phyloP scores from a whole-genome alignment of 2,888 invertebrate genomes.

The Andrena hattorfiana region DNA sequence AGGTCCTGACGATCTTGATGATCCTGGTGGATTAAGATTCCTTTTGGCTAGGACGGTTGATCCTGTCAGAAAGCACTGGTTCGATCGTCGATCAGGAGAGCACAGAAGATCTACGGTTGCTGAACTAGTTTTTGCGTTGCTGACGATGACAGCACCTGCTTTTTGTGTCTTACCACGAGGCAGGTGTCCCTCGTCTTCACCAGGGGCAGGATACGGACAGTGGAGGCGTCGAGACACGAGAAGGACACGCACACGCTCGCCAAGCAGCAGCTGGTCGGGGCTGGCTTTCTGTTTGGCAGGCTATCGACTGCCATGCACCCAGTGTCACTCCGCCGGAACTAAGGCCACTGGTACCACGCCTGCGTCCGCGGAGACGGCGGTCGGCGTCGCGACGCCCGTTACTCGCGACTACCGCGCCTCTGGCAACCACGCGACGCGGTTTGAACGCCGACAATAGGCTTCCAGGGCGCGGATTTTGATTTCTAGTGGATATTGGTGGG shows the following conservation, averaged over 20 bases:
- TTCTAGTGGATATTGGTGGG: neutral
- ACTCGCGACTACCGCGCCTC: constrained; percentile 15
- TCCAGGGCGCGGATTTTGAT: constrained; percentile 34
- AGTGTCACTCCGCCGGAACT: constrained; percentile 72
- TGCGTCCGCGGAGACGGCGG: constrained; percentile 66
- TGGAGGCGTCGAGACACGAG: constrained; percentile 60
- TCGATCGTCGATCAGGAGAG: constrained; percentile 63
- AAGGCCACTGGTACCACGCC: constrained; percentile 67
- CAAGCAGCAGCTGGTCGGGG: constrained; percentile 64
- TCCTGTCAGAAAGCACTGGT: neutral
- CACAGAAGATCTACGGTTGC: constrained; percentile 35
- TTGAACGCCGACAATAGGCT: neutral
- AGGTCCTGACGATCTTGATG: neutral
- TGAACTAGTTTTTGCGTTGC: neutral
- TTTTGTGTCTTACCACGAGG: too few species aligned
- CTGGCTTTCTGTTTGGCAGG: constrained; percentile 74
- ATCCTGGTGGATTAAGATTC: too few species aligned
- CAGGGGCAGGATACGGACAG: constrained; percentile 33
- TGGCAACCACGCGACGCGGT: constrained; percentile 29
- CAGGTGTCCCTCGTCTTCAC: neutral
- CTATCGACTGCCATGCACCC: constrained; percentile 81
- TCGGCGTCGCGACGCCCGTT: constrained; percentile 57
- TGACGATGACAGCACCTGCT: neutral
- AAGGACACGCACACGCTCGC: constrained; percentile 64
- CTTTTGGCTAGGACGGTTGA: neutral